Evolutionary conservation across 2,797 vertebrate species (phyloP), one percentile per base, ranked within the genome.

Genomic region (Sebastes iracundus): DNA sequence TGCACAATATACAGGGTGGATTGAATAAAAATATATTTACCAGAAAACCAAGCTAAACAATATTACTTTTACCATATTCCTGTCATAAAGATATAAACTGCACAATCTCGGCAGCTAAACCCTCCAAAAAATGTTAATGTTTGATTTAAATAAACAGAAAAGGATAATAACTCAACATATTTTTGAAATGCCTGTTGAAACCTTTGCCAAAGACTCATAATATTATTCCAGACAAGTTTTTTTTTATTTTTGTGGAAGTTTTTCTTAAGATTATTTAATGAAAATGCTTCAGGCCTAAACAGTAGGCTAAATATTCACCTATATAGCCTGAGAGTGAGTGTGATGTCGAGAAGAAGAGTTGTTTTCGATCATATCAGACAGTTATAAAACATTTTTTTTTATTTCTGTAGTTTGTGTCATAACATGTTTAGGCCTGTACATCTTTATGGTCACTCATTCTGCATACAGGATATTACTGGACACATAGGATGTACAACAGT

Each of bases 401-500:
- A 90, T 93, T 93, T 91, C 77, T 88, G 77, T 80, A 83, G 73
- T 86, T 89, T 73, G 80, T 77, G 77, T 92, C 88, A 87, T 90
- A 89, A 90, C 90, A 90, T 83, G 85, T 90, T 85, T 90, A 75
- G 82, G 87, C 89, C 84, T 93, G 75, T 93, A 94, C 94, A 94
- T 90, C 56, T 76, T 89, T 90, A 80, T 82, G 66, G 82, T 87
- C 82, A 91, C 77, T 94, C 88, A 84, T 88, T 92, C 88, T 92
- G 92, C 90, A 90, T 92, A 94, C 93, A 94, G 86, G 90, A 83
- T 87, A 88, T 78, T 86, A 91, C 79, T 86, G 87, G 86, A 92
- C 93, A 94, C 92, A 91, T 67, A 79, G 87, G 93, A 92, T 87
- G 89, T 92, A 94, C 90, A 93, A 91, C 87, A 86, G 89, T 89